Conservation (phyloP, 2,888 invertebrate species). For the Ctenicera cuprea region DNA sequence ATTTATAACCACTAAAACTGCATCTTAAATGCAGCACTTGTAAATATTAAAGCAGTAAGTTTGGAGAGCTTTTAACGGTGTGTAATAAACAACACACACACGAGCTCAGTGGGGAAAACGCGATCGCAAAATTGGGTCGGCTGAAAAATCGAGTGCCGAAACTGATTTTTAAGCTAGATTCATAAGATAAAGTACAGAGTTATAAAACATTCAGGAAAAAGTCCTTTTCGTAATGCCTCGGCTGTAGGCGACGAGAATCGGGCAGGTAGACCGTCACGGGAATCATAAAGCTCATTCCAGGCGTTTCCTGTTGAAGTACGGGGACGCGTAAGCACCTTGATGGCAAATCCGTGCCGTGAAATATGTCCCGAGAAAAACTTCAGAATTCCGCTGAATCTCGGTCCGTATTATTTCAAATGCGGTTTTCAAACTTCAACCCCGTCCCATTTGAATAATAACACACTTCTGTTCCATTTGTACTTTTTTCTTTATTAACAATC, state of each 20-base stretch:
- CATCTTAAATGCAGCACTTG: slow-evolving; percentile 44
- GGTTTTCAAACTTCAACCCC: slow-evolving; percentile 36
- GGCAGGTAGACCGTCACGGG: slow-evolving; percentile 53
- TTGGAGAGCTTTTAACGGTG: slow-evolving; percentile 8
- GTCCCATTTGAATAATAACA: slow-evolving; percentile 52
- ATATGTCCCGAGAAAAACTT: slow-evolving; percentile 51
- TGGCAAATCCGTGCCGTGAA: slow-evolving; percentile 55
- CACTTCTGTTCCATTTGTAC: slow-evolving; percentile 38
- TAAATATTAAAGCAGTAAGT: slow-evolving; percentile 32
- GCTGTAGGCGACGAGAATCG: slow-evolving; percentile 44
- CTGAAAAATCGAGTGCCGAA: slow-evolving; percentile 21
- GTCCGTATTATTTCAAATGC: slow-evolving; percentile 46
- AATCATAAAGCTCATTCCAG: slow-evolving; percentile 56
- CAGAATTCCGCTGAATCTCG: slow-evolving; percentile 46
- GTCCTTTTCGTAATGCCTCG: slow-evolving; percentile 46
- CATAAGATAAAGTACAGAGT: slow-evolving; percentile 35
- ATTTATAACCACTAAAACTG: slow-evolving; percentile 46
- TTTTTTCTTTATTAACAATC: slow-evolving; percentile 45
- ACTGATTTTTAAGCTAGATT: slow-evolving; percentile 39
- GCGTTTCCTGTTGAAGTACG: slow-evolving; percentile 51
- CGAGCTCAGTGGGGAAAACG: neutral
- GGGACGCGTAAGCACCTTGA: slow-evolving; percentile 54
- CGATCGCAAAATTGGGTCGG: slow-evolving; percentile 1
- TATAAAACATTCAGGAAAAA: slow-evolving; percentile 46
- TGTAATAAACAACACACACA: too few relatives aligned